A percentile compares a stretch with the other conserved stretches of the same genome.
phyloP scores from a whole-genome alignment of 2,797 vertebrate genomes.

The Anomalospiza imberbis region DNA sequence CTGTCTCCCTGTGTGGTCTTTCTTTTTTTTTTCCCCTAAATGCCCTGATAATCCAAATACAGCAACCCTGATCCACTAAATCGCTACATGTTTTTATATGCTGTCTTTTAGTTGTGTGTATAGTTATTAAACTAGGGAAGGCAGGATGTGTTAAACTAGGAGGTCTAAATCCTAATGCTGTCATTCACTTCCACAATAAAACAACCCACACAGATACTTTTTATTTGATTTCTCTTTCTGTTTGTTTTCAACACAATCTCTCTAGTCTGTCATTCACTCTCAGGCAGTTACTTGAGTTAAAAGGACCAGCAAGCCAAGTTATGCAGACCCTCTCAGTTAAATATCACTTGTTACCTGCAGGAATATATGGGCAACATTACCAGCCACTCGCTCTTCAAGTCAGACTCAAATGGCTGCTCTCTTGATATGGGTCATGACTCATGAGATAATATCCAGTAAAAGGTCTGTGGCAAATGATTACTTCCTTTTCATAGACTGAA shows the following conservation, averaged over 20 bases:
- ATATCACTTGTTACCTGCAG: constrained; percentile 67
- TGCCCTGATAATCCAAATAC: constrained; percentile 73
- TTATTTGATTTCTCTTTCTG: constrained; percentile 39
- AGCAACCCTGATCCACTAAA: constrained; percentile 56
- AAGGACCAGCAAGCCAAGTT: constrained; percentile 34
- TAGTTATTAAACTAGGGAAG: constrained; percentile 50
- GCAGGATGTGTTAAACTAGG: constrained; percentile 48
- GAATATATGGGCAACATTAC: constrained; percentile 49
- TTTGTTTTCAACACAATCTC: constrained; percentile 62
- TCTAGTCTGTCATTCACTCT: constrained; percentile 41
- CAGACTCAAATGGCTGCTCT: constrained; percentile 4
- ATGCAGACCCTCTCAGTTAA: constrained; percentile 24
- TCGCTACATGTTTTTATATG: constrained; percentile 56
- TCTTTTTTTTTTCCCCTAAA: constrained; percentile 49
- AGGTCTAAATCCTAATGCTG: constrained; percentile 51
- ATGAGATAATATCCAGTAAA: constrained; percentile 59
- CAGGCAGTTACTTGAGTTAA: constrained; percentile 57
- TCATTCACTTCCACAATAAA: constrained; percentile 55
- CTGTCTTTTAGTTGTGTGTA: constrained; percentile 42
- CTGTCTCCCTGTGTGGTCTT: constrained; percentile 88
- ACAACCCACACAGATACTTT: constrained; percentile 52
- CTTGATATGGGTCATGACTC: constrained; percentile 57
- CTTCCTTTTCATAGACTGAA: constrained; percentile 43
- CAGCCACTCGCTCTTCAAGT: constrained; percentile 47
- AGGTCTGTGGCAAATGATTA: constrained; percentile 48